Evolutionary conservation across 2,888 invertebrate genomes (phyloP).

Genomic region (Ennomos quercinarius): DNA sequence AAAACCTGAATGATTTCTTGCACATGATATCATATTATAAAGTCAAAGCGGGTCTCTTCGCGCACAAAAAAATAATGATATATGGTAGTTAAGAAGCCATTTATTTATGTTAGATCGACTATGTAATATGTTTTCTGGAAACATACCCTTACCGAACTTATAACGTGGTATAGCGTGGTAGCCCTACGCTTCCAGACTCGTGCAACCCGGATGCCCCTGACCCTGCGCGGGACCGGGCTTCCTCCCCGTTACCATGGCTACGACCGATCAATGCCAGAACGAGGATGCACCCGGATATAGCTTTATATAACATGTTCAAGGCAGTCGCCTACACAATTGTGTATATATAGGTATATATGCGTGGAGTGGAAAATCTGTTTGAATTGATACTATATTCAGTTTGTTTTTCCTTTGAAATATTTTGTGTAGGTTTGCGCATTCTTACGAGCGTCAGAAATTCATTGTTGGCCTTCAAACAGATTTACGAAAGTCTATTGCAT

Average conservation of each 20-base stretch:
- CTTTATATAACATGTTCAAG: slow-evolving; percentile 48
- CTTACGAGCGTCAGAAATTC: too few species aligned
- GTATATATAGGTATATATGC: slow-evolving; percentile 4
- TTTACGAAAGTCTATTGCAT: too few species aligned
- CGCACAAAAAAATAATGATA: too few species aligned
- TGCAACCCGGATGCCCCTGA: slow-evolving; percentile 35
- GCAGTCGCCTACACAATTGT: slow-evolving; percentile 36
- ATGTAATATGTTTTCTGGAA: neutral
- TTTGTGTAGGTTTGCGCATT: too few species aligned
- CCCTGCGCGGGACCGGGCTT: slow-evolving; percentile 27
- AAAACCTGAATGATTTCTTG: too few species aligned
- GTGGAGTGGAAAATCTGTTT: slow-evolving; percentile 7
- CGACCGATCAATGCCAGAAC: slow-evolving; percentile 39
- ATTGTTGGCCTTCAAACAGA: too few species aligned
- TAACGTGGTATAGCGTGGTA: slow-evolving; percentile 8
- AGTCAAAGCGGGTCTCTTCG: too few species aligned
- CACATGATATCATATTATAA: too few species aligned
- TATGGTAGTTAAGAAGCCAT: too few species aligned
- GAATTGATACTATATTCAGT: neutral
- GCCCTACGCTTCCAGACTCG: slow-evolving; percentile 15
- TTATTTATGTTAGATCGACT: too few species aligned
- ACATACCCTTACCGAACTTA: neutral
- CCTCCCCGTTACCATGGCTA: slow-evolving; percentile 39
- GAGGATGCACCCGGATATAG: slow-evolving; percentile 68
- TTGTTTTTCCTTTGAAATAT: neutral